Base-by-base conservation (phyloP, 2,113 vertebrate genomes). In the Channa argus region DNA sequence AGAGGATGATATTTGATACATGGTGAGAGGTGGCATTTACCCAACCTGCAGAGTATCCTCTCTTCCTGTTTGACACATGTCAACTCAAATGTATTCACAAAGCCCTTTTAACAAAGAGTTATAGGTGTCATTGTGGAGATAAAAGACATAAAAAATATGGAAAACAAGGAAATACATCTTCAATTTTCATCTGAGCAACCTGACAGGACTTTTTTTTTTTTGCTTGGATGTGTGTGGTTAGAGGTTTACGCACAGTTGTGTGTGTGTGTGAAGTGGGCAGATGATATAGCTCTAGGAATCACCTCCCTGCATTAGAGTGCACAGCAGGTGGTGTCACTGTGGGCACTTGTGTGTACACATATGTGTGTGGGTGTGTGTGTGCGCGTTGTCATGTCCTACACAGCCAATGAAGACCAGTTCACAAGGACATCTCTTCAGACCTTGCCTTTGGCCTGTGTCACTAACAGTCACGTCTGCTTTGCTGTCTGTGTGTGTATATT, bases 401-500 rank as follows among this genome's bases (percentile, higher is more conserved):
- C 84, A 74, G 63, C 59, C 54, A 50, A 60, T 10, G 56, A 69
- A 41, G 67, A 41, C 68, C 72, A 72, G 85, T 68, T 75, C 67
- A 77, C 79, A 88, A 93, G 89, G 92, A 93, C 88, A 74, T 74
- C 47, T 85, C 70, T 79, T 4, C 79, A 73, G 83, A 92, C 80
- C 82, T 91, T 89, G 87, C 90, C 86, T 79, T 75, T 56, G 83
- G 92, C 86, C 79, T 37, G 62, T 86, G 89, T 92, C 91, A 91
- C 82, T 71, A 82, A 67, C 52, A 33, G 69, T 90, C 53, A 83
- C 3, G 80, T 91, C 83, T 85, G 8, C 50, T 60, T 71, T 39
- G 8, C 41, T 45, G 6, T 33, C 6, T 55, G 24, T 55, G 63
- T 54, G 52, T 55, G 46, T 44, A 15, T 49, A 0, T 72, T 4